Evolutionary conservation across 2,888 invertebrate species (phyloP).

Genomic region (Pyrocoelia pectoralis): DNA sequence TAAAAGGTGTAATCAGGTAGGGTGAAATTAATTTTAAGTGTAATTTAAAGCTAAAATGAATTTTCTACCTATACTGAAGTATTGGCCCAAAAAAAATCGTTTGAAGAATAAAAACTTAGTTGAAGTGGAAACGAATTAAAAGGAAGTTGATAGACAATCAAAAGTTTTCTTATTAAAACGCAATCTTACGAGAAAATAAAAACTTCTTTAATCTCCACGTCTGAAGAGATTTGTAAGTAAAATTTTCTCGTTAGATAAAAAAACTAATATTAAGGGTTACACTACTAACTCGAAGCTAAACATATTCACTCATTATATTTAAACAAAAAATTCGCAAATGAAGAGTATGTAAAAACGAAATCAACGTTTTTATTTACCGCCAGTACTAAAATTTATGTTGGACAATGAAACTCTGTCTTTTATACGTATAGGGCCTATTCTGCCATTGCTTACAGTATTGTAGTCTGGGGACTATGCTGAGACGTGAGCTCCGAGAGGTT

Average conservation of each 20-base stretch:
- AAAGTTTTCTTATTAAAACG: constrained; percentile 13
- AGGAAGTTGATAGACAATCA: constrained; percentile 6
- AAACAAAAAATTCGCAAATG: too few relatives aligned
- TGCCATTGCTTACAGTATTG: too few relatives aligned
- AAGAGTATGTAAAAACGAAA: too few relatives aligned
- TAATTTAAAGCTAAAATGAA: background rate
- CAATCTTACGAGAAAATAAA: constrained; percentile 6
- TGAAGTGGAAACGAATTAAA: constrained; percentile 5
- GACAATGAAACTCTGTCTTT: too few relatives aligned
- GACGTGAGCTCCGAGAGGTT: too few relatives aligned
- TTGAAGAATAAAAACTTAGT: background rate
- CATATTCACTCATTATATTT: too few relatives aligned
- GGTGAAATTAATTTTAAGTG: background rate
- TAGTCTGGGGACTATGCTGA: too few relatives aligned
- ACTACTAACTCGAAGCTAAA: too few relatives aligned
- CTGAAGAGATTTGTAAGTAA: background rate
- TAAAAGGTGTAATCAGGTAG: background rate
- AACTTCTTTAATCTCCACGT: constrained; percentile 8
- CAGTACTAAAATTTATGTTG: too few relatives aligned
- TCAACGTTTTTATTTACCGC: too few relatives aligned
- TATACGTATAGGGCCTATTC: too few relatives aligned
- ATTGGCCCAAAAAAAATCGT: background rate
- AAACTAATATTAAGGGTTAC: background rate
- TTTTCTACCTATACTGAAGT: background rate
- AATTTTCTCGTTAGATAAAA: background rate